Evolutionary conservation across 2,113 vertebrate species (phyloP), one percentile per base, ranked within the genome.

Genomic region (Neogobius melanostomus): DNA sequence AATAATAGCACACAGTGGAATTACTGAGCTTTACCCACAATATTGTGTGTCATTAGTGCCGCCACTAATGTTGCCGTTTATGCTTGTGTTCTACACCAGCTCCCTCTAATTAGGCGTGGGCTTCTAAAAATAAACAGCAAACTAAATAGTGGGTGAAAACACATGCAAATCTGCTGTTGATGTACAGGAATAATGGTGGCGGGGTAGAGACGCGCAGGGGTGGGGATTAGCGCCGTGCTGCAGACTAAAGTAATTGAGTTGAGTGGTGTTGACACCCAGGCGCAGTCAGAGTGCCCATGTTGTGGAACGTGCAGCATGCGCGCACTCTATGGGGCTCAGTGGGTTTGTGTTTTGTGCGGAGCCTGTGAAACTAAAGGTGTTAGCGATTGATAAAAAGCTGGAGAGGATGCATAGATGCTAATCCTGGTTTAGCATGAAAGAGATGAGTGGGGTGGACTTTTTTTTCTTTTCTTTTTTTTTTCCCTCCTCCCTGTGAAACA

Each of bases 111-210:
- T 93, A 93, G 88, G 85, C 85, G 47, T 81, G 71, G 78, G 81
- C 80, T 86, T 82, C 91, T 92, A 91, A 93, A 93, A 92, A 93
- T 92, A 93, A 90, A 90, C 81, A 86, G 80, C 79, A 88, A 88
- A 90, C 89, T 87, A 90, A 90, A 89, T 85, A 81, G 84, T 86
- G 82, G 82, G 80, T 86, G 88, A 91, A 92, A 91, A 83, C 88
- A 91, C 86, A 88, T 88, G 89, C 82, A 90, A 91, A 92, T 92
- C 85, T 90, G 89, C 85, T 90, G 89, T 88, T 88, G 84, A 91
- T 88, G 83, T 90, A 91, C 85, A 88, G 82, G 71, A 90, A 88
- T 90, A 92, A 92, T 90, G 88, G 89, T 72, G 81, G 75, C 63
- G 36, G 67, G 76, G 74, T 48, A 69, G 71, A 69, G 70, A 70